These are phyloP conservation scores for Bradypodion ventrale DNA, from an alignment of 2,797 vertebrate species.

Conservation along the genomic window DNA sequence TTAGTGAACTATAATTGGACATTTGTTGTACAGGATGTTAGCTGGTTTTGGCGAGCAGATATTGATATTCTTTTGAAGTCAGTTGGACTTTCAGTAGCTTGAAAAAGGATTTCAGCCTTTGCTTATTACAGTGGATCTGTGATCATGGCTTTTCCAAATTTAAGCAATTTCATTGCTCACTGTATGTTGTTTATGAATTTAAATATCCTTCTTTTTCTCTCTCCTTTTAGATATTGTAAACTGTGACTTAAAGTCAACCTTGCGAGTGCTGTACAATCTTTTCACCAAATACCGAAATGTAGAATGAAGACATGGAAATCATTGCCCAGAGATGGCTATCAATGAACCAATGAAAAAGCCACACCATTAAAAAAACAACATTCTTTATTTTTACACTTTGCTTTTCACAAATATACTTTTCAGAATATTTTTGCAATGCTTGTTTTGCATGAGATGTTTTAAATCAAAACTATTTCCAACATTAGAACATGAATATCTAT, in stretches of 20 bases:
- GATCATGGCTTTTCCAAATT: background rate
- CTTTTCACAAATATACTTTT: slow-evolving; percentile 36
- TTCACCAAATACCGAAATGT: slow-evolving; percentile 95
- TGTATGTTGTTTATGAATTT: background rate
- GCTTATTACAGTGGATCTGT: background rate
- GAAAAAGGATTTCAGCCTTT: background rate
- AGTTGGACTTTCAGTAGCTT: background rate
- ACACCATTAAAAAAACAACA: background rate
- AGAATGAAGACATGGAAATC: slow-evolving; percentile 77
- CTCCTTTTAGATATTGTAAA: slow-evolving; percentile 90
- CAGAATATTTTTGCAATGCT: slow-evolving; percentile 45
- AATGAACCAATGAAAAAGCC: slow-evolving; percentile 31
- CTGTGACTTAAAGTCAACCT: slow-evolving; percentile 95
- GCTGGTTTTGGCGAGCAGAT: background rate
- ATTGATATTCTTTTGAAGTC: background rate
- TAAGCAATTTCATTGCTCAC: background rate
- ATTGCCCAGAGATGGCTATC: background rate
- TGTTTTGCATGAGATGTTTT: slow-evolving; percentile 46
- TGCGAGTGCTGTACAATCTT: slow-evolving; percentile 95
- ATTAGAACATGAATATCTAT: slow-evolving; percentile 33
- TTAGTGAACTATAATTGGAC: background rate
- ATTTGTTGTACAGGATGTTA: background rate
- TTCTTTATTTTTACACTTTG: slow-evolving; percentile 27
- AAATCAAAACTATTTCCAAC: slow-evolving; percentile 5
- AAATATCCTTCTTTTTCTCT: slow-evolving; percentile 45